Conservation (phyloP, 2,797 vertebrate species). For the Momotus momota region DNA sequence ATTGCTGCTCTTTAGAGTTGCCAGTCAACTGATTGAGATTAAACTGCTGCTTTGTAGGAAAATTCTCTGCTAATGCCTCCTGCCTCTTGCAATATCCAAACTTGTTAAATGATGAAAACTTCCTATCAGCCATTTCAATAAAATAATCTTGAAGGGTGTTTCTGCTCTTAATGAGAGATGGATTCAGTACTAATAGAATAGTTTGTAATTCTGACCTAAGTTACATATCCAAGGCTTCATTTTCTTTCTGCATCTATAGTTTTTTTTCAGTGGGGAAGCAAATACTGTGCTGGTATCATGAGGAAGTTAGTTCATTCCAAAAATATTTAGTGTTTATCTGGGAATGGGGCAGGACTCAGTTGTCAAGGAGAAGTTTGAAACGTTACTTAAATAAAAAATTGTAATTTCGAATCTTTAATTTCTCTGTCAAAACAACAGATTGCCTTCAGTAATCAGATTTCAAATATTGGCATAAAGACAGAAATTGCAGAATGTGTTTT, state of each 20-base stretch:
- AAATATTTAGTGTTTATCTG: neutral
- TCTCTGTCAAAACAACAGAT: neutral
- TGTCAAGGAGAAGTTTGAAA: neutral
- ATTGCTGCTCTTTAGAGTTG: neutral
- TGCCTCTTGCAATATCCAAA: neutral
- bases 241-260: neutral
- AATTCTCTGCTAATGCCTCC: neutral
- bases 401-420: neutral
- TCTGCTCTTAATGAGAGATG: neutral
- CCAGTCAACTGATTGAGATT: neutral
- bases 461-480: neutral
- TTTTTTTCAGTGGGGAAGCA: neutral
- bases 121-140: rapidly evolving
- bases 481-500: neutral
- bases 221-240: neutral
- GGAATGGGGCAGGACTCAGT: neutral
- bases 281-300: neutral
- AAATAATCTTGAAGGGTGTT: neutral
- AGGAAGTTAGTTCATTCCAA: neutral
- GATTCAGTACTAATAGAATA: neutral
- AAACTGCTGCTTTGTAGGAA: neutral
- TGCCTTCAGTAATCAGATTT: neutral
- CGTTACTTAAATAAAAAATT: rapidly evolving
- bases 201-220: neutral
- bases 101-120: neutral